phyloP scores from a whole-genome alignment of 2,888 invertebrate genomes.

The Rotaria sp. region DNA sequence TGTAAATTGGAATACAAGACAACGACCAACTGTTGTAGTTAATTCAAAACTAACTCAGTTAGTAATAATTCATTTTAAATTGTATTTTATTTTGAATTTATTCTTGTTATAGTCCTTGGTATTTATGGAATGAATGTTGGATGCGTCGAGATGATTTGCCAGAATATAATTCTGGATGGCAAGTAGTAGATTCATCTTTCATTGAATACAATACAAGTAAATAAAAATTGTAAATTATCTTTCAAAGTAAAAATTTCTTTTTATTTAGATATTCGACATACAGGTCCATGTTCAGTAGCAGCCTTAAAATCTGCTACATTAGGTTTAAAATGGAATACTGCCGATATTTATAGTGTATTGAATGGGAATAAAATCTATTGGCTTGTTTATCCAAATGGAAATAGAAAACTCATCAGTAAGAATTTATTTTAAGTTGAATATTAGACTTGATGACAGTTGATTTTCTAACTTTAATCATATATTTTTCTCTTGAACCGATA shows the following conservation, averaged over 20 bases:
- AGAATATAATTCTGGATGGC: neutral
- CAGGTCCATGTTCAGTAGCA: neutral
- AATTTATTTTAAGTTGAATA: too few relatives aligned
- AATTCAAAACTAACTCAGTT: neutral
- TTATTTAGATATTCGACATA: neutral
- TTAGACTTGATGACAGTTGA: too few relatives aligned
- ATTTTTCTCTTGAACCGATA: too few relatives aligned
- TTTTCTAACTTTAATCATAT: too few relatives aligned
- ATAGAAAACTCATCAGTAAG: neutral
- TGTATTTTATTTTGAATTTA: neutral
- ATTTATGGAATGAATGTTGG: constrained; percentile 29
- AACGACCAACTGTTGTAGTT: neutral
- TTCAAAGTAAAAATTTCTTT: neutral
- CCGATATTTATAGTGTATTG: neutral
- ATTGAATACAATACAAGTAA: neutral
- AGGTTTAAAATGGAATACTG: neutral
- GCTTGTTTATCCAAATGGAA: neutral
- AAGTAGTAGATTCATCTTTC: neutral
- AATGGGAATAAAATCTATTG: neutral
- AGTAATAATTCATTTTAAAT: neutral
- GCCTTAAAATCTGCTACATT: neutral
- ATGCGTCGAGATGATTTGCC: neutral
- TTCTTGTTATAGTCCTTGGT: neutral
- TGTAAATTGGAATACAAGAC: too few relatives aligned
- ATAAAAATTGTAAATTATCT: neutral